Evolutionary conservation across 2,888 invertebrate species (phyloP), one percentile per base, ranked within the genome.

Genomic region (Eupeodes luniger): DNA sequence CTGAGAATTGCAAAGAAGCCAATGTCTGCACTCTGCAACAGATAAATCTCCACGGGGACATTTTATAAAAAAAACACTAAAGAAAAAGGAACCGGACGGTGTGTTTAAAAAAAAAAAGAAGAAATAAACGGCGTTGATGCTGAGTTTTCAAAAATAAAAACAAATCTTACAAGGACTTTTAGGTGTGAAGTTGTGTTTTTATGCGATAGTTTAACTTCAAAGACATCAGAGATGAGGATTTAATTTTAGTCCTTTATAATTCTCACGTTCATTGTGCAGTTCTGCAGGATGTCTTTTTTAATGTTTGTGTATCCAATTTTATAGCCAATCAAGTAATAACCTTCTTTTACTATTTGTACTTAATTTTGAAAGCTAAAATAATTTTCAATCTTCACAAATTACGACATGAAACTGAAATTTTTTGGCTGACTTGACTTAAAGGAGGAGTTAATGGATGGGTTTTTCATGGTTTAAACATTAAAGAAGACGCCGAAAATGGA

Each of bases 171-270:
- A 4, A 57, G 12, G 57, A 27, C 27, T 34, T 57, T 57, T 19
- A 19, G 57, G 27, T 57, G 57, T 57, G 55, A 55, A 27, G 12
- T 57, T 62, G 16, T 44, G 11, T 44, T 40, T 16, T 27, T 57
- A 47, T 27, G 19, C 19, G 14, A 19, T 47, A 64, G 11, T 11
- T 7, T 14, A 19, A 19, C 10, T 44, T 16, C n/a, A 11, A 7
- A n/a, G 14, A 34, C 11, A 11, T 27, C 40, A 40, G 14, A 12
- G 27, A 12, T 14, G 6, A 34, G 40, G 11, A 79, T 76, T 79
- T 86, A 86, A 82, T 82, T 86, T 82, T 70, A 86, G 82, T 82
- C 74, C 74, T 82, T 86, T 86, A 57, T 75, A 66, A 72, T 47
- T 59, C 79, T 76, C 75, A 82, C 75, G 62, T 75, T 14, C 14